Conservation (phyloP, 2,888 invertebrate species). For the Ectemnius cavifrons region DNA sequence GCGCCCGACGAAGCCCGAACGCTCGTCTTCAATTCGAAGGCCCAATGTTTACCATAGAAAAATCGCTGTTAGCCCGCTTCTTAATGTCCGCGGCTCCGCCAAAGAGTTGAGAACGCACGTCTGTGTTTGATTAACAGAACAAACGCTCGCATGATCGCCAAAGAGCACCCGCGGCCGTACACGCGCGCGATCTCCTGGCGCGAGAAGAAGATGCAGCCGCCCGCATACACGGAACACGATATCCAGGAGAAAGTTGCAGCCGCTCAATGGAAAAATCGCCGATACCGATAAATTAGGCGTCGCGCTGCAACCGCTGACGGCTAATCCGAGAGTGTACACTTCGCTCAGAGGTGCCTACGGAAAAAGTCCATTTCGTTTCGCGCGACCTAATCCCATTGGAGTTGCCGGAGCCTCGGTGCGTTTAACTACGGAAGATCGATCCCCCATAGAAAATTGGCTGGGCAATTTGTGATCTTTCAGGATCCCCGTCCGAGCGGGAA, state of each 20-base stretch:
- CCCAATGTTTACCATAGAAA: not conserved
- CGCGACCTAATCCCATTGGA: constrained; percentile 58
- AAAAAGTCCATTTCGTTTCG: constrained; percentile 43
- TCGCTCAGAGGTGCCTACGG: not conserved
- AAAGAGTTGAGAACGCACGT: not conserved
- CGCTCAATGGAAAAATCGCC: not conserved
- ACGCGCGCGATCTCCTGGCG: too few relatives aligned
- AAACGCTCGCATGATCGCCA: constrained; percentile 4
- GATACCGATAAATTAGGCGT: not conserved
- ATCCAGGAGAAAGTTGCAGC: not conserved
- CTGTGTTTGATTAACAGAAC: constrained; percentile 11
- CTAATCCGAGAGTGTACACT: not conserved
- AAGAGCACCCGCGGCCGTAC: too few relatives aligned
- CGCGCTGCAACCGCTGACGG: not conserved
- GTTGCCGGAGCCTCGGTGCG: constrained; percentile 35
- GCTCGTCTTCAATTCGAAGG: not conserved
- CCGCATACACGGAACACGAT: not conserved
- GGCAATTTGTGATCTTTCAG: constrained; percentile 75
- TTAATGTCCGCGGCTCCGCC: not conserved
- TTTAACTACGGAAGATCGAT: constrained; percentile 57
- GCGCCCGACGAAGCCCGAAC: not conserved
- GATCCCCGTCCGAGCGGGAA: constrained; percentile 60
- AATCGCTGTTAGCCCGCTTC: not conserved
- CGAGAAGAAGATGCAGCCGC: not conserved
- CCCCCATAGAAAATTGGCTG: constrained; percentile 69